phyloP scores from a whole-genome alignment of 2,797 vertebrate species.

The Melanotaenia parkinsoni region DNA sequence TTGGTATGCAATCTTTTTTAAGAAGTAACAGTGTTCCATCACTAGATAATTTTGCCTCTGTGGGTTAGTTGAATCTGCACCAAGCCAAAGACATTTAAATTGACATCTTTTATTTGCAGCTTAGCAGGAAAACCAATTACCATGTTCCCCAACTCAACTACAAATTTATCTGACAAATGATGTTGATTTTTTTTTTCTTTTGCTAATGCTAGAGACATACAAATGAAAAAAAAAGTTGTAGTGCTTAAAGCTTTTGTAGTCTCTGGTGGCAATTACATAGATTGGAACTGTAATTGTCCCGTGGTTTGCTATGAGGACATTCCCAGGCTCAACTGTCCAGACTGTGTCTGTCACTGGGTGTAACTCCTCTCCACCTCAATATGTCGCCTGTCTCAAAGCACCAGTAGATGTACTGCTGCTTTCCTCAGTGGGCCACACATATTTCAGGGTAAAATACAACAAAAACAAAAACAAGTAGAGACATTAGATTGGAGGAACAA shows the following conservation, averaged over 20 bases:
- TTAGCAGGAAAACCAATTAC: conserved; percentile 5
- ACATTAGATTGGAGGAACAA: conserved; percentile 39
- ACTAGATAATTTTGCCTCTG: conserved; percentile 5
- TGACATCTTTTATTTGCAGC: conserved; percentile 4
- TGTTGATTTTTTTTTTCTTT: neutral
- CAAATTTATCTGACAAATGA: conserved; percentile 41
- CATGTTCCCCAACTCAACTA: conserved; percentile 3
- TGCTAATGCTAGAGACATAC: conserved; percentile 7
- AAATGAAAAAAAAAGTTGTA: conserved; percentile 31
- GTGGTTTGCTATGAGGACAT: conserved; percentile 67
- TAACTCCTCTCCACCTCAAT: conserved; percentile 72
- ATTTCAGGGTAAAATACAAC: conserved; percentile 51
- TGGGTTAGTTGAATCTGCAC: neutral
- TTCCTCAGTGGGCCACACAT: conserved; percentile 70
- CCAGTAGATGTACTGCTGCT: conserved; percentile 52
- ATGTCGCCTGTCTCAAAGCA: conserved; percentile 50
- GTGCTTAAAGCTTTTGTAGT: conserved; percentile 45
- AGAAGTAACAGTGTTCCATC: neutral
- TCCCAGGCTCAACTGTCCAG: conserved; percentile 58
- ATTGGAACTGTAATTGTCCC: conserved; percentile 52
- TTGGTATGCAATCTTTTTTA: neutral
- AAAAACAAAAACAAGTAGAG: conserved; percentile 12
- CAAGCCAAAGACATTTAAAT: conserved; percentile 10
- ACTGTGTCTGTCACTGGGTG: conserved; percentile 67
- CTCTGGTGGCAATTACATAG: conserved; percentile 55